Percentiles rank a stretch among this genome's conserved stretches.
Conservation (phyloP, 2,797 vertebrate species). For the Lacerta bilineata region DNA sequence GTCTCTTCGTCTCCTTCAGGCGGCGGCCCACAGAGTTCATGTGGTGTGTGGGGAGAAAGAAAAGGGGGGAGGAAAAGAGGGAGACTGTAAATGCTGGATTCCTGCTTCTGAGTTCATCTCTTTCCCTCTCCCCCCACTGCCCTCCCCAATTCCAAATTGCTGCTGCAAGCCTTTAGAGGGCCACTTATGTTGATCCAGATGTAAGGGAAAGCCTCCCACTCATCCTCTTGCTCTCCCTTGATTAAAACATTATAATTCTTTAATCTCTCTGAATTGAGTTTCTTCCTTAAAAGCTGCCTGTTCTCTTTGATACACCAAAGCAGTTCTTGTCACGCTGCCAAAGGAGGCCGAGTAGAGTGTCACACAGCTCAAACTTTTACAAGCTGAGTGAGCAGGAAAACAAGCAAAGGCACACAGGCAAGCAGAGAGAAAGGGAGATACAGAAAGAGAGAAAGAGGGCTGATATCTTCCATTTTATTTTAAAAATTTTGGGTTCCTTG, state of each 20-base stretch:
- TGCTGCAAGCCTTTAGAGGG: slow-evolving; percentile 39
- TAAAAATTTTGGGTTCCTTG: neutral
- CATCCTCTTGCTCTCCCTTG: slow-evolving; percentile 13
- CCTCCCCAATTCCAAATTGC: slow-evolving; percentile 26
- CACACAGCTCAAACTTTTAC: slow-evolving; percentile 78
- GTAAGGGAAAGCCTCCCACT: slow-evolving; percentile 35
- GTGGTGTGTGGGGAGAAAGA: neutral
- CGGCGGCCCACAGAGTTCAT: neutral
- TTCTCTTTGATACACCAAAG: slow-evolving; percentile 59
- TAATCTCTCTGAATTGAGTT: slow-evolving; percentile 46
- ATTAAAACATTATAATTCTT: slow-evolving; percentile 27
- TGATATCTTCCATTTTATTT: neutral
- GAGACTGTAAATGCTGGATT: neutral
- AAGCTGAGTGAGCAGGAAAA: slow-evolving; percentile 69
- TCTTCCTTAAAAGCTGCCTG: slow-evolving; percentile 71
- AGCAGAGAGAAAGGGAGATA: slow-evolving; percentile 61
- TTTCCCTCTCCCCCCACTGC: accelerated
- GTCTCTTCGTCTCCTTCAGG: neutral
- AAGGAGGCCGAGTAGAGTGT: slow-evolving; percentile 76
- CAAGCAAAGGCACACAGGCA: slow-evolving; percentile 53
- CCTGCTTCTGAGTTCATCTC: neutral
- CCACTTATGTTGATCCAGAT: slow-evolving; percentile 50
- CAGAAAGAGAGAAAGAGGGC: slow-evolving; percentile 3
- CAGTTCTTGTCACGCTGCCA: slow-evolving; percentile 77
- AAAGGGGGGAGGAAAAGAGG: neutral